Conservation (phyloP, 2,888 invertebrate species). For the Malthinus seriepunctatus region DNA sequence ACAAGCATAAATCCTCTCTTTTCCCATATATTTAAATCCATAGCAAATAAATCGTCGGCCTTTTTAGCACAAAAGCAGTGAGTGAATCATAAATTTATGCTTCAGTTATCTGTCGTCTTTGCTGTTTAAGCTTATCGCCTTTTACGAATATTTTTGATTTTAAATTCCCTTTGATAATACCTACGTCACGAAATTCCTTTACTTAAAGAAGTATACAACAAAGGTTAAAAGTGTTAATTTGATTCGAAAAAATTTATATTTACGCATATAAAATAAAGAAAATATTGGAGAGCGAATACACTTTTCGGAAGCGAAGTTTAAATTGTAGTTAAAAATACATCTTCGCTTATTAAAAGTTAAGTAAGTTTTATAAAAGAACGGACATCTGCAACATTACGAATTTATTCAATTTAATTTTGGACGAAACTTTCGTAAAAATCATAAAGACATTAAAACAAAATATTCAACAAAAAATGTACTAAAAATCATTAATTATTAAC, state of each 20-base stretch:
- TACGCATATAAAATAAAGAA: too few species aligned
- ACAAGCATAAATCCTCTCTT: slow-evolving; percentile 4
- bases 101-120: slow-evolving; percentile 20
- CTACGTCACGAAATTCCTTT: not conserved
- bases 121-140: slow-evolving; percentile 15
- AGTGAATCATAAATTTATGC: slow-evolving; percentile 18
- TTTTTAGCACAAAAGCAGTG: slow-evolving; percentile 10
- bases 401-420: not conserved
- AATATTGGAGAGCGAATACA: not conserved
- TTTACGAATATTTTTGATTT: slow-evolving; percentile 13
- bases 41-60: slow-evolving; percentile 13
- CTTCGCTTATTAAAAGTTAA: slow-evolving; percentile 1
- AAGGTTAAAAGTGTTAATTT: too few species aligned
- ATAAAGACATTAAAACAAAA: not conserved
- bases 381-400: not conserved
- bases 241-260: too few species aligned
- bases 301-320: not conserved
- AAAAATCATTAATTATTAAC: not conserved
- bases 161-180: slow-evolving; percentile 15
- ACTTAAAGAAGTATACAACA: not conserved
- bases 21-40: not conserved
- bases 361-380: not conserved
- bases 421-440: not conserved
- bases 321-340: not conserved
- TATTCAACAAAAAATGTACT: not conserved